Evolutionary conservation across 2,113 vertebrate species (phyloP).

Genomic region (Ptychochromis oligacanthus): DNA sequence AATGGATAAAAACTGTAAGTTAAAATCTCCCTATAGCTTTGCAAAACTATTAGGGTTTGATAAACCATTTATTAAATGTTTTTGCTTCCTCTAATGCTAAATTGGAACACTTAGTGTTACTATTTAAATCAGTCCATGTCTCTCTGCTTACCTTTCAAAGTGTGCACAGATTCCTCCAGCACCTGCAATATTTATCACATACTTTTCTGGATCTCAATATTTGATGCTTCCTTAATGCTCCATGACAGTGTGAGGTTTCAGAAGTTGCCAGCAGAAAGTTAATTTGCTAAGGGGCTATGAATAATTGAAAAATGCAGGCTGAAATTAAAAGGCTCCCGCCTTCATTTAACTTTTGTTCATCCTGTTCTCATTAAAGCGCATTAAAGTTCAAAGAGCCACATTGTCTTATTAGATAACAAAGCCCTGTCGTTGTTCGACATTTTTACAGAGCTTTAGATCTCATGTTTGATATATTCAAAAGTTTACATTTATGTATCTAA

Average conservation of each 20-base stretch:
- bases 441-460: background rate
- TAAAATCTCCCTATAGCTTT: background rate
- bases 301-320: conserved; percentile 4
- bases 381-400: no score
- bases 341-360: background rate
- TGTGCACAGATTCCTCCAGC: background rate
- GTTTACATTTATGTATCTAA: background rate
- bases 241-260: conserved; percentile 1
- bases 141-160: background rate
- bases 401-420: no score
- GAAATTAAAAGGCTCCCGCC: background rate
- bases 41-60: background rate
- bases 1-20: background rate
- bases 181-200: conserved; percentile 2
- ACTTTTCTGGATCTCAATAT: conserved; percentile 6
- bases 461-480: background rate
- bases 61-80: background rate
- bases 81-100: background rate
- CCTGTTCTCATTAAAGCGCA: background rate
- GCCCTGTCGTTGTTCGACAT: background rate
- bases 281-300: background rate
- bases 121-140: background rate
- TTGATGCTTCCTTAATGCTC: conserved; percentile 4
- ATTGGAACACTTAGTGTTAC: background rate
- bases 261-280: background rate